A percentile compares a stretch with the other conserved stretches of the same genome.
These are phyloP conservation scores for Helicoverpa zea DNA, from an alignment of 1,140 invertebrate genomes.

Conservation along the genomic window DNA sequence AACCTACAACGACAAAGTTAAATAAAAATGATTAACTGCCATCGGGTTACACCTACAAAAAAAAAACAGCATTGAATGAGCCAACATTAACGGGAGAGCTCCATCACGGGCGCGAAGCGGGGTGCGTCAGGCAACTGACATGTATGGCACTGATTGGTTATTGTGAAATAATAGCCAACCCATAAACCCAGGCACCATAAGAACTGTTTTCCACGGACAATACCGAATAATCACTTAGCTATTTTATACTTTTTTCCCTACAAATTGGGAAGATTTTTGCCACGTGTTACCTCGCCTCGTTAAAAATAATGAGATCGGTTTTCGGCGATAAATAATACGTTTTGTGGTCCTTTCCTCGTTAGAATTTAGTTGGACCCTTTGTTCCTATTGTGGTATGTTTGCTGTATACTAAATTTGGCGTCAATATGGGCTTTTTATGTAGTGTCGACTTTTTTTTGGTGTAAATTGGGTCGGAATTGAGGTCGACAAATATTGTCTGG, in stretches of 20 bases:
- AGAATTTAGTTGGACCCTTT: slow-evolving; percentile 43
- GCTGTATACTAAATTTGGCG: slow-evolving; percentile 23
- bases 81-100: slow-evolving; percentile 15
- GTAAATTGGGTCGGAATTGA: slow-evolving; percentile 35
- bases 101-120: slow-evolving; percentile 27
- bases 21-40: slow-evolving; percentile 13
- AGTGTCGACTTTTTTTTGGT: slow-evolving; percentile 22
- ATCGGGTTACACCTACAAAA: slow-evolving; percentile 10
- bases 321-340: slow-evolving; percentile 61
- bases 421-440: slow-evolving; percentile 36
- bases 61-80: slow-evolving; percentile 20
- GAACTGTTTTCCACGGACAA: slow-evolving; percentile 57
- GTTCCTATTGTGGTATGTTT: slow-evolving; percentile 50
- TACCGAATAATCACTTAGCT: slow-evolving; percentile 69
- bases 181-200: slow-evolving; percentile 66
- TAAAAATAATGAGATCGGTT: slow-evolving; percentile 82
- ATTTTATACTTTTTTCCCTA: slow-evolving; percentile 69
- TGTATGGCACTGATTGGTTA: slow-evolving; percentile 83
- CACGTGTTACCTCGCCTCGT: slow-evolving; percentile 68
- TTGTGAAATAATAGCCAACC: slow-evolving; percentile 79
- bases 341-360: slow-evolving; percentile 45
- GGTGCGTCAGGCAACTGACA: slow-evolving; percentile 79
- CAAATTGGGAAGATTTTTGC: slow-evolving; percentile 78
- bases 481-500: slow-evolving; percentile 21
- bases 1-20: background rate